phyloP scores from a whole-genome alignment of 1,140 invertebrate species.

The Ericerus pela region DNA sequence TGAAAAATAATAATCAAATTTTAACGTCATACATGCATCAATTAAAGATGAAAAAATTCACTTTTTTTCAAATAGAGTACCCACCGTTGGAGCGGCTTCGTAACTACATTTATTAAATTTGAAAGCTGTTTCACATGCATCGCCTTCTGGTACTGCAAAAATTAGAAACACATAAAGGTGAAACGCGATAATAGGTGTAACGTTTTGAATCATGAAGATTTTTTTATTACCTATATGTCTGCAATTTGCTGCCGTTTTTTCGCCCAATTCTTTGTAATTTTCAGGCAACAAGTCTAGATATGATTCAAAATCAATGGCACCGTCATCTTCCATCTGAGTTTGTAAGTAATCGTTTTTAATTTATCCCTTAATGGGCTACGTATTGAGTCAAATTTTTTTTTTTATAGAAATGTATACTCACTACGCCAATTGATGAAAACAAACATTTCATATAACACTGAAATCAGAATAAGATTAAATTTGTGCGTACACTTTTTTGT shows the following conservation, averaged over 20 bases:
- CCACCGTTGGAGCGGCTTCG: not conserved
- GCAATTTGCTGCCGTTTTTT: not conserved
- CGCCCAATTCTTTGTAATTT: not conserved
- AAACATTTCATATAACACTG: slow-evolving; percentile 3
- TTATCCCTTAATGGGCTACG: too few species aligned
- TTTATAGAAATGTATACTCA: not conserved
- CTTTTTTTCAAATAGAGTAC: too few species aligned
- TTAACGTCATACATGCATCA: too few species aligned
- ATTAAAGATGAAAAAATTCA: too few species aligned
- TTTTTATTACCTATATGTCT: not conserved
- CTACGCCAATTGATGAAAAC: not conserved
- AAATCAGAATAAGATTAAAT: not conserved
- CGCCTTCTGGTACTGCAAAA: not conserved
- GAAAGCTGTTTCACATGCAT: not conserved
- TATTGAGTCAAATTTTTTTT: too few species aligned
- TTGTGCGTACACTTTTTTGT: too few species aligned
- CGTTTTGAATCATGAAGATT: too few species aligned
- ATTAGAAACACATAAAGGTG: not conserved
- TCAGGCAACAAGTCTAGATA: not conserved
- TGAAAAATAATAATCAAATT: too few species aligned
- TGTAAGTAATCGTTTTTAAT: too few species aligned
- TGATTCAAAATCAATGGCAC: not conserved
- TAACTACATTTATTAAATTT: not conserved
- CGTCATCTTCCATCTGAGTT: not conserved
- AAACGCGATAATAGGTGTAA: too few species aligned